phyloP scores from a whole-genome alignment of 2,888 invertebrate species.

The Polydrusus tereticollis region DNA sequence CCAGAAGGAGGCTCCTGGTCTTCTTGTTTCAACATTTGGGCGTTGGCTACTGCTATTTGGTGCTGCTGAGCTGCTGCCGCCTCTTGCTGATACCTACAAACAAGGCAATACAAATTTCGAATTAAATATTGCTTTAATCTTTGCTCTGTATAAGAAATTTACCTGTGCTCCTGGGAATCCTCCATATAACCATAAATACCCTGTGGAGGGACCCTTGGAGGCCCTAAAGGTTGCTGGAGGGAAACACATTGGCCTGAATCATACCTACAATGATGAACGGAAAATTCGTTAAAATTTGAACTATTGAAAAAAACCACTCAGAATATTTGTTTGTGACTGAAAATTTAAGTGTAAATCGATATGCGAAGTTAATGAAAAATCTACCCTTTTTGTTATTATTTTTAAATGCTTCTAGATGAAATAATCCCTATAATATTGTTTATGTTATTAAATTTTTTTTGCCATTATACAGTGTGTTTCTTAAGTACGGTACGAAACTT shows the following conservation, averaged over 20 bases:
- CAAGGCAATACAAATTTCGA: too few species aligned
- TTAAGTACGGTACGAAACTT: too few species aligned
- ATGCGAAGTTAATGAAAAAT: too few species aligned
- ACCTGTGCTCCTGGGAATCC: slow-evolving; percentile 74
- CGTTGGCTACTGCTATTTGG: slow-evolving; percentile 69
- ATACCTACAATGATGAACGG: slow-evolving; percentile 66
- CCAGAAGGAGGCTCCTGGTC: slow-evolving; percentile 80
- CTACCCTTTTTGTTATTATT: background rate
- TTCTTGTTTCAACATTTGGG: slow-evolving; percentile 78
- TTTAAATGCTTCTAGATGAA: background rate
- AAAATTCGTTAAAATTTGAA: background rate
- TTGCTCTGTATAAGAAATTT: too few species aligned
- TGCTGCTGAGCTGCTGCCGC: slow-evolving; percentile 67
- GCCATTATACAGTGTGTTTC: too few species aligned
- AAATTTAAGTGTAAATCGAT: too few species aligned
- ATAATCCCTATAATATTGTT: too few species aligned
- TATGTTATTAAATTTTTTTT: too few species aligned
- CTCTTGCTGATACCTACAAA: slow-evolving; percentile 56
- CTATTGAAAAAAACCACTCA: too few species aligned
- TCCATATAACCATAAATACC: slow-evolving; percentile 76
- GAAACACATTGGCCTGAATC: slow-evolving; percentile 69
- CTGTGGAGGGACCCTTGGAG: slow-evolving; percentile 68
- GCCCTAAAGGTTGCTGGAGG: slow-evolving; percentile 67
- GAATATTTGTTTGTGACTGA: too few species aligned
- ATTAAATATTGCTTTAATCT: too few species aligned